A percentile compares a stretch with the other conserved stretches of the same genome.
Evolutionary conservation across 1,140 invertebrate genomes (phyloP).

Genomic region (Aphis gossypii): DNA sequence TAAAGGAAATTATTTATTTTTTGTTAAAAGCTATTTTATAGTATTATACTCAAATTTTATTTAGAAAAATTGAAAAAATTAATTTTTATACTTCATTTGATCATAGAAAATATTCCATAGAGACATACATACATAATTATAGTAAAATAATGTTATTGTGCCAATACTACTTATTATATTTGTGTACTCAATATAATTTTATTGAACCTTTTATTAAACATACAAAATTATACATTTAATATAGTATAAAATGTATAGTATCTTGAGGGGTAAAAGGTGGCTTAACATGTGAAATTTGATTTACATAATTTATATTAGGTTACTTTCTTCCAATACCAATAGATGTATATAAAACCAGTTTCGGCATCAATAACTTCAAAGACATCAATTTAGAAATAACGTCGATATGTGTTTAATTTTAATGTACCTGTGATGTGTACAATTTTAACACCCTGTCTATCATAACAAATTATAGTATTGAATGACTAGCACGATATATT

Average conservation of each 20-base stretch:
- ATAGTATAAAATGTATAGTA: background rate
- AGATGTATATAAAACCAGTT: background rate
- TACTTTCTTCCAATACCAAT: conserved; percentile 3
- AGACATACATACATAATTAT: no score
- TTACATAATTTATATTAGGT: background rate
- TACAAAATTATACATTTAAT: background rate
- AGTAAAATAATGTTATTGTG: no score
- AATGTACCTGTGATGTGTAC: background rate
- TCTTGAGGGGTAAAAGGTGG: background rate
- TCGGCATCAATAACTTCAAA: conserved; percentile 5
- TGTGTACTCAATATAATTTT: background rate
- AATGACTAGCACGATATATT: background rate
- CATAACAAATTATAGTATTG: background rate
- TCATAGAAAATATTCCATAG: no score
- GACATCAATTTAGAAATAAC: background rate
- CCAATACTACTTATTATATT: no score
- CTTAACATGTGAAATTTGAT: background rate
- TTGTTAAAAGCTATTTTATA: background rate
- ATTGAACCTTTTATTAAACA: background rate
- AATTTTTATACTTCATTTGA: no score
- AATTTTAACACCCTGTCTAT: background rate
- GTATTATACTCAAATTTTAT: background rate
- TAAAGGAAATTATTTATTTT: background rate
- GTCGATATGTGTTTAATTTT: background rate
- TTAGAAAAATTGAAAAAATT: background rate